Evolutionary conservation across 2,888 invertebrate genomes (phyloP).

Genomic region (Lamellibrachia columna): DNA sequence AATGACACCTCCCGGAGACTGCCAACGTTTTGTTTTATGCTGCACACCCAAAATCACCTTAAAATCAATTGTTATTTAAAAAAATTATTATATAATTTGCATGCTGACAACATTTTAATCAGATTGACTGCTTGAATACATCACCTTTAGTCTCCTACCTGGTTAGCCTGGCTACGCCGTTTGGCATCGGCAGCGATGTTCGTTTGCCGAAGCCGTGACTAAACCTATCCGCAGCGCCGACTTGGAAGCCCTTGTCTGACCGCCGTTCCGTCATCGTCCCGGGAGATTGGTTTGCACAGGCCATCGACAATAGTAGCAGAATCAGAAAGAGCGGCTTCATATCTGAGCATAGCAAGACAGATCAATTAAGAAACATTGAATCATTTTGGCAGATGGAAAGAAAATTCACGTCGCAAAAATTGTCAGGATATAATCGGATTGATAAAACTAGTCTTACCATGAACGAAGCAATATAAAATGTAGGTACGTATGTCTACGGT

Average conservation of each 20-base stretch:
- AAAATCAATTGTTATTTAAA: too few species aligned
- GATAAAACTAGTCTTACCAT: not conserved
- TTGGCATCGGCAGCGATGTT: not conserved
- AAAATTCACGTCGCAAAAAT: not conserved
- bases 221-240: not conserved
- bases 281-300: not conserved
- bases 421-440: too few species aligned
- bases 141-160: not conserved
- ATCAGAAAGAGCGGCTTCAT: not conserved
- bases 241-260: not conserved
- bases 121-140: not conserved
- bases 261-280: not conserved
- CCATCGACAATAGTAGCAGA: not conserved
- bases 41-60: too few species aligned
- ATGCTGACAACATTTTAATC: too few species aligned
- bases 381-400: not conserved
- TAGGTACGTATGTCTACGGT: too few species aligned
- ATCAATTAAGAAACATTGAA: not conserved
- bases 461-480: not conserved
- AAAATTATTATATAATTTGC: too few species aligned
- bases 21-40: too few species aligned
- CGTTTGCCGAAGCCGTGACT: slow-evolving; percentile 9
- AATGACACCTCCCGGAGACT: too few species aligned
- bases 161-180: not conserved
- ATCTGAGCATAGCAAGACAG: not conserved